Conservation (phyloP, 2,797 vertebrate genomes). For the Sebastes dallii region DNA sequence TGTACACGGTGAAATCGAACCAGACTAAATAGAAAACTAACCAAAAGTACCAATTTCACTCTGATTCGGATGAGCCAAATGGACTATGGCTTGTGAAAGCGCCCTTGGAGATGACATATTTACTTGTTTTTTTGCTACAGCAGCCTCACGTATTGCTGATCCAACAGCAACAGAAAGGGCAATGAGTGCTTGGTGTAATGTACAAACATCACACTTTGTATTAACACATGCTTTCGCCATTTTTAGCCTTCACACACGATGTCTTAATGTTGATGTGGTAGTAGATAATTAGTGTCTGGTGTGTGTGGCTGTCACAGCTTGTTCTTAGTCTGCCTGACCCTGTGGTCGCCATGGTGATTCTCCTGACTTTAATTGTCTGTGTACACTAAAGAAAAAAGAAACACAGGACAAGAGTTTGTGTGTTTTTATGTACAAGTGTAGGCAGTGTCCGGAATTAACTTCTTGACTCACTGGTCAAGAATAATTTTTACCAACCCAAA, state of each 20-base stretch:
- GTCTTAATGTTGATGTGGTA: not conserved
- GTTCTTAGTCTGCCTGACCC: not conserved
- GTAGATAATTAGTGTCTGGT: not conserved
- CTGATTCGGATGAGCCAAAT: no score
- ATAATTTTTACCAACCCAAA: no score
- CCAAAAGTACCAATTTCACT: no score
- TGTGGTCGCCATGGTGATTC: conserved; percentile 13
- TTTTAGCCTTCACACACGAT: not conserved
- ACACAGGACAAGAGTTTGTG: not conserved
- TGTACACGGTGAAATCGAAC: no score
- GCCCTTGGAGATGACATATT: not conserved
- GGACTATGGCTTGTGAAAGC: no score
- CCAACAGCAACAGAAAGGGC: not conserved
- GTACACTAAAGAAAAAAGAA: not conserved
- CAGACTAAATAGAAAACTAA: no score
- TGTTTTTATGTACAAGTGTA: not conserved
- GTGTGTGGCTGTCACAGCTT: not conserved
- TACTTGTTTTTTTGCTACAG: not conserved
- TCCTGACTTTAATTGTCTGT: not conserved
- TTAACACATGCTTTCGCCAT: not conserved
- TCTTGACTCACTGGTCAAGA: not conserved
- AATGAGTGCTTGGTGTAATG: not conserved
- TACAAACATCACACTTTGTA: not conserved
- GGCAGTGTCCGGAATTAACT: no score
- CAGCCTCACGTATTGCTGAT: not conserved